phyloP scores from a whole-genome alignment of 2,888 invertebrate genomes.

The Xanthorhoe spadicearia region DNA sequence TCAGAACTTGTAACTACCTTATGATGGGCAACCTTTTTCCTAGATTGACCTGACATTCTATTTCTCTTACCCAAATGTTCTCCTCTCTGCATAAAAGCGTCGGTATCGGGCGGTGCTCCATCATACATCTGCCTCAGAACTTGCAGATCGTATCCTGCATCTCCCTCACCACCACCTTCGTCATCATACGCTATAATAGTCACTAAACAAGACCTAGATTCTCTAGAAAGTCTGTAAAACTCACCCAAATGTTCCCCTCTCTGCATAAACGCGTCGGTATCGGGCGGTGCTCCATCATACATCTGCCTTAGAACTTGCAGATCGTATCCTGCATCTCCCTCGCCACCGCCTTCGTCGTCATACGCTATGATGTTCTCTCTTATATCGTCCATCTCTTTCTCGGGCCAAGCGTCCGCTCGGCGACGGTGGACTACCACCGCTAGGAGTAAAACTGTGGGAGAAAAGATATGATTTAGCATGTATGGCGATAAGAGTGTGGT shows the following conservation, averaged over 20 bases:
- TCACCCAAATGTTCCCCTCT: constrained; percentile 56
- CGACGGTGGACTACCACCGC: constrained; percentile 96
- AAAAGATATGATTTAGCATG: neutral
- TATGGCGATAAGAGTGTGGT: too few relatives aligned
- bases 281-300: constrained; percentile 85
- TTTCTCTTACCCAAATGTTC: constrained; percentile 25
- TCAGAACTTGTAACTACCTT: too few relatives aligned
- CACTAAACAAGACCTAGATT: too few relatives aligned
- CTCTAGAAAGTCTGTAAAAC: neutral
- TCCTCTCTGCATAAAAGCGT: constrained; percentile 79
- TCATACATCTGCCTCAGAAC: constrained; percentile 89
- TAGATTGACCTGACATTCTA: too few relatives aligned
- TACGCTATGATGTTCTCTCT: constrained; percentile 99
- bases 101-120: constrained; percentile 83
- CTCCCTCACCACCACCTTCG: constrained; percentile 99
- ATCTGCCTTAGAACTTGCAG: constrained; percentile 90
- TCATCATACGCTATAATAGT: constrained; percentile 97
- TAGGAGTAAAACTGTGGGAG: constrained; percentile 89
- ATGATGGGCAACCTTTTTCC: too few relatives aligned
- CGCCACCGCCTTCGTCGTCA: constrained; percentile 99
- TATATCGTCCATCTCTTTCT: constrained; percentile 97
- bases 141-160: constrained; percentile 95
- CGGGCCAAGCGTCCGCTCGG: constrained; percentile 93
- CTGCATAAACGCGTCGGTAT: constrained; percentile 81
- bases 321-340: constrained; percentile 97